phyloP scores from a whole-genome alignment of 2,888 invertebrate genomes.

The Horisme vitalbata region DNA sequence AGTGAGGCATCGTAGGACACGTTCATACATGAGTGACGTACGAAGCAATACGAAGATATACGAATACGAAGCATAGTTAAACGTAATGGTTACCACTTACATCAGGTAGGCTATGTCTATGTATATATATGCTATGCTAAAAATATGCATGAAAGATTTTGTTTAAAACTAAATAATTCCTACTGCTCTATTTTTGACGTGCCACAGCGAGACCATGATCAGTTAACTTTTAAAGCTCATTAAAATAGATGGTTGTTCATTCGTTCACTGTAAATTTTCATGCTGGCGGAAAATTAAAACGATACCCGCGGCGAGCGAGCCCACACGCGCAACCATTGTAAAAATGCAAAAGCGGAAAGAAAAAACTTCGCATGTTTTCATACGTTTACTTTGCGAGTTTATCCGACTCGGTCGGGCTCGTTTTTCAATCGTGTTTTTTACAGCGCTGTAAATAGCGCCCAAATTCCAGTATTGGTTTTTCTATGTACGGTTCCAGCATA shows the following conservation, averaged over 20 bases:
- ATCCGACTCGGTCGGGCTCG: constrained; percentile 45
- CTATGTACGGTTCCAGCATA: constrained; percentile 30
- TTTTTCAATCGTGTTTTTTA: constrained; percentile 34
- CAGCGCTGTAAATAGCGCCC: constrained; percentile 26
- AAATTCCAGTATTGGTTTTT: constrained; percentile 37
- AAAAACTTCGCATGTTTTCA: constrained; percentile 63
- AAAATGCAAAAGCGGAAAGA: constrained; percentile 63
- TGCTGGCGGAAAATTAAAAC: constrained; percentile 80
- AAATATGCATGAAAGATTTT: constrained; percentile 7
- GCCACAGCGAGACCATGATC: constrained; percentile 54
- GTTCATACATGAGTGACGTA: too few species aligned
- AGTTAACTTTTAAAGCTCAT: constrained; percentile 80
- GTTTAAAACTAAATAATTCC: constrained; percentile 17
- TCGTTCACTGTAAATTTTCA: constrained; percentile 73
- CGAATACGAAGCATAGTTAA: too few species aligned
- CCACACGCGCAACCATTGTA: constrained; percentile 46
- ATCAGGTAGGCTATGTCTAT: too few species aligned
- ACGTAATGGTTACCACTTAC: too few species aligned
- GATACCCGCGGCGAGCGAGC: constrained; percentile 65
- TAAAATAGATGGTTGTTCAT: constrained; percentile 81
- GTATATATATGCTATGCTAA: too few species aligned
- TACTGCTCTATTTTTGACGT: constrained; percentile 35
- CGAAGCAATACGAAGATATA: too few species aligned
- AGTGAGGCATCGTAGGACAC: too few species aligned
- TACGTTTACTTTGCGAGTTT: constrained; percentile 62